These are phyloP conservation scores for Pipistrellus kuhlii DNA, from an alignment of 2,797 vertebrate genomes.

Conservation along the genomic window DNA sequence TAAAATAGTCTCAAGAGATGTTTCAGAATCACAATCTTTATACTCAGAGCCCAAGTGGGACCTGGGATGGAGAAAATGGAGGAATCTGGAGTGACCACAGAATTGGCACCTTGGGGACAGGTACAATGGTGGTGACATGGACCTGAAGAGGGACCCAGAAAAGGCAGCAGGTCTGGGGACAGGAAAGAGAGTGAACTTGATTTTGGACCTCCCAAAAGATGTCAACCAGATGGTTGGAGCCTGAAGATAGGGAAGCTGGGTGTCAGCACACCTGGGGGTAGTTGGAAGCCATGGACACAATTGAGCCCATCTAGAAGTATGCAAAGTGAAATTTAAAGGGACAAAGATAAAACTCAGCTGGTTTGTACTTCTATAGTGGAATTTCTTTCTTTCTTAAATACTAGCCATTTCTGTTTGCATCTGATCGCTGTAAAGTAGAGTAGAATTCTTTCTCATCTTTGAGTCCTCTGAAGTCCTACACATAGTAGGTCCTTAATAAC, in stretches of 20 bases:
- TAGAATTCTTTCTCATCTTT: not conserved
- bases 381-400: not conserved
- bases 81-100: too few species aligned
- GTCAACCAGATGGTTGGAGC: not conserved
- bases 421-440: not conserved
- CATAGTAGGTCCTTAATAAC: constrained; percentile 29
- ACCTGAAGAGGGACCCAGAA: not conserved
- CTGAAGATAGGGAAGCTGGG: not conserved
- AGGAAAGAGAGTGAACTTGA: not conserved
- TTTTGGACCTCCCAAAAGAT: not conserved
- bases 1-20: not conserved
- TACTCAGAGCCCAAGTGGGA: not conserved
- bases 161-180: accelerated
- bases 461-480: not conserved
- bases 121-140: too few species aligned
- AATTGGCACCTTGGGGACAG: too few species aligned
- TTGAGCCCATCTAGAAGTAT: not conserved
- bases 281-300: not conserved
- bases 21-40: not conserved
- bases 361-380: not conserved
- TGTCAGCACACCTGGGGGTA: accelerated
- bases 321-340: not conserved
- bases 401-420: not conserved
- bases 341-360: not conserved
- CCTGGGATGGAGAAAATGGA: not conserved